phyloP scores from a whole-genome alignment of 2,888 invertebrate genomes.

The Euproctis similis region DNA sequence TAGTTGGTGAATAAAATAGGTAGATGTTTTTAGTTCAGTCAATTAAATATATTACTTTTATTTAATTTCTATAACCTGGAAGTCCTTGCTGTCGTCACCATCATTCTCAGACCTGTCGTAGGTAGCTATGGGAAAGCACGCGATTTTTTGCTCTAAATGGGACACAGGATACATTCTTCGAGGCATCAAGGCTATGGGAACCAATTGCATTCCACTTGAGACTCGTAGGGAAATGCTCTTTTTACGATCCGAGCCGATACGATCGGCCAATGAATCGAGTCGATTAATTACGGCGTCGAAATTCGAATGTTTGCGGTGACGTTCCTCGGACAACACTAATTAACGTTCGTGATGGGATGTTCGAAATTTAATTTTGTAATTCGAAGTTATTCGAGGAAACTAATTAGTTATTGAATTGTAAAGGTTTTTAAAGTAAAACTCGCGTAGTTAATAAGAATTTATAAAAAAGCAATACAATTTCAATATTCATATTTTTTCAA shows the following conservation, averaged over 20 bases:
- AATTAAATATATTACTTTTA: too few relatives aligned
- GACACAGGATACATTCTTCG: constrained; percentile 50
- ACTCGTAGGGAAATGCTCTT: constrained; percentile 57
- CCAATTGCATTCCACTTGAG: constrained; percentile 59
- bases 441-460: too few relatives aligned
- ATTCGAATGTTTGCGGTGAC: constrained; percentile 47
- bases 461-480: too few relatives aligned
- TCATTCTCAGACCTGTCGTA: constrained; percentile 43
- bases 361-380: constrained; percentile 28
- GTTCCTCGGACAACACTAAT: constrained; percentile 42
- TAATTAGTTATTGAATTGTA: too few relatives aligned
- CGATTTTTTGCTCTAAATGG: constrained; percentile 59
- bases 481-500: too few relatives aligned
- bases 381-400: constrained; percentile 22
- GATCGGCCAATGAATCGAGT: constrained; percentile 57
- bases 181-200: constrained; percentile 67
- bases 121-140: constrained; percentile 68
- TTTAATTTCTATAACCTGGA: too few relatives aligned
- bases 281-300: constrained; percentile 55
- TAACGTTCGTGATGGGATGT: constrained; percentile 29
- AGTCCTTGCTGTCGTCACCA: constrained; percentile 38
- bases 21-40: too few relatives aligned
- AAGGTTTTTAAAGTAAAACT: too few relatives aligned
- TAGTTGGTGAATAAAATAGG: too few relatives aligned
- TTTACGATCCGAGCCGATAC: constrained; percentile 57